Percentiles rank a stretch among this genome's conserved stretches.
Evolutionary conservation across 1,140 invertebrate genomes (phyloP).

Genomic region (Trichonephila clavata): DNA sequence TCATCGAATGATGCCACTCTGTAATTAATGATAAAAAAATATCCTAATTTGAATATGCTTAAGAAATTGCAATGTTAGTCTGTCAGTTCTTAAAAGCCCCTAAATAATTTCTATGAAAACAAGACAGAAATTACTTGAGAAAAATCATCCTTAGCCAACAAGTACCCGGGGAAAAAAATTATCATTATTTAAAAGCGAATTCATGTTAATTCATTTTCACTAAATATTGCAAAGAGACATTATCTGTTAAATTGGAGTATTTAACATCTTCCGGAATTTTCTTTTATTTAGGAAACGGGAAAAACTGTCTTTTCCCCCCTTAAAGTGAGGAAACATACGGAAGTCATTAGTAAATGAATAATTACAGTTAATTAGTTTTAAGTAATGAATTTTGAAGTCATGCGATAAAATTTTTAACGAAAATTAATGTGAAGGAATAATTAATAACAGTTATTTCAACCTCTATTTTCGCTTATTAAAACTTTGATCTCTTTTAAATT

Average conservation of each 20-base stretch:
- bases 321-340: background rate
- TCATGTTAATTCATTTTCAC: conserved; percentile 2
- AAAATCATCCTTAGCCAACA: background rate
- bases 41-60: background rate
- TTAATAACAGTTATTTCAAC: background rate
- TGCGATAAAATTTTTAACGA: conserved; percentile 51
- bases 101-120: conserved; percentile 5
- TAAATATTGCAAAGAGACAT: conserved; percentile 7
- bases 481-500: background rate
- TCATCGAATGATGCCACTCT: background rate
- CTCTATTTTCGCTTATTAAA: conserved; percentile 1
- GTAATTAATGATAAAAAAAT: background rate
- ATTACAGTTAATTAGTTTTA: conserved; percentile 44
- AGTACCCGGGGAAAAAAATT: background rate
- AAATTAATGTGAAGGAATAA: conserved; percentile 2
- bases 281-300: background rate
- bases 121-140: background rate
- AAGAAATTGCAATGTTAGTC: background rate
- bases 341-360: conserved; percentile 44
- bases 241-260: conserved; percentile 5
- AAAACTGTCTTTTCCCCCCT: background rate
- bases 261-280: conserved; percentile 16
- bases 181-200: conserved; percentile 8
- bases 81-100: background rate
- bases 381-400: conserved; percentile 25